Conservation (phyloP, 2,113 vertebrate genomes). For the Ochotona princeps region DNA sequence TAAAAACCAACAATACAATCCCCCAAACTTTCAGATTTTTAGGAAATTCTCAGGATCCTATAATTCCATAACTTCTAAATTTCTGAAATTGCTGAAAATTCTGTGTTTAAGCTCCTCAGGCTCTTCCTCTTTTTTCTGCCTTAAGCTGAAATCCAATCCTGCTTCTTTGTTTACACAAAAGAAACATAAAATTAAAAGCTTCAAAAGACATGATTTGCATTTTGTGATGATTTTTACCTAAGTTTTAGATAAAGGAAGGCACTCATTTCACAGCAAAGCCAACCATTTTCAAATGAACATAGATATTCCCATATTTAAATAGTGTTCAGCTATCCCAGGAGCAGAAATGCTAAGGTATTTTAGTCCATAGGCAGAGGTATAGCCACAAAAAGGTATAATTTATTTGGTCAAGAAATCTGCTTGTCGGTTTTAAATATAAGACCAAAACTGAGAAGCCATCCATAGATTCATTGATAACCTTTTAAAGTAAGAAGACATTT, state of each 20-base stretch:
- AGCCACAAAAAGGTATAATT: neutral
- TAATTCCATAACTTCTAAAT: neutral
- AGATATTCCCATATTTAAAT: neutral
- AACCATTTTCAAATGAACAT: neutral
- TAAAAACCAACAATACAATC: no score
- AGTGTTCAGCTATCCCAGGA: neutral
- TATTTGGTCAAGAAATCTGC: neutral
- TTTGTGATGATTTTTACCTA: neutral
- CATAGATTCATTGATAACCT: neutral
- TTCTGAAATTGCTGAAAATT: slow-evolving; percentile 19
- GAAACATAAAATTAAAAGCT: neutral
- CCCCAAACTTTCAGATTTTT: neutral
- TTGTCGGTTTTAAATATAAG: neutral
- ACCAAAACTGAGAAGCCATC: neutral
- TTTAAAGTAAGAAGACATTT: neutral
- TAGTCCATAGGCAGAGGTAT: neutral
- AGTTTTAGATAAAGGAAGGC: neutral
- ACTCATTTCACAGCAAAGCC: neutral
- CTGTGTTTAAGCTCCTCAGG: neutral
- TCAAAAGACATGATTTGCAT: neutral
- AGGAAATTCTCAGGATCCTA: neutral
- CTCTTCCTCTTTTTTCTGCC: slow-evolving; percentile 9
- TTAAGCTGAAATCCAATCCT: neutral
- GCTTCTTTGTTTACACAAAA: neutral
- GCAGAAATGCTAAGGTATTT: neutral